phyloP scores from a whole-genome alignment of 37 sponge, comb jelly and placozoan genomes.

The Spongilla lacustris region DNA sequence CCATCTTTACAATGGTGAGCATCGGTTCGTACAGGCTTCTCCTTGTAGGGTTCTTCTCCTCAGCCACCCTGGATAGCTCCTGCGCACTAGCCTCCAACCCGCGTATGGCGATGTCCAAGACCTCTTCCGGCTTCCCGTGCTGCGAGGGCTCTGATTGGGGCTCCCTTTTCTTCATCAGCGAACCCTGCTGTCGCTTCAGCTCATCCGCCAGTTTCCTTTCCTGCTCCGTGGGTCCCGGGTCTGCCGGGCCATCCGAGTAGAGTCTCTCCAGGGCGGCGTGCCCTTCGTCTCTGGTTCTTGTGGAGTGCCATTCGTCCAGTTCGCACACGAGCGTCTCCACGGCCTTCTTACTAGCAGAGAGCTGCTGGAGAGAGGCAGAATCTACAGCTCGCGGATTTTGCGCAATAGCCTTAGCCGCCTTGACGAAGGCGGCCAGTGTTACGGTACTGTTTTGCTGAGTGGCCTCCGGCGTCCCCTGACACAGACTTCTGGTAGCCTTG shows the following conservation, averaged over 20 bases:
- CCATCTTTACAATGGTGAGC: constrained; percentile 40
- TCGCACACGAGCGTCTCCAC: constrained; percentile 65
- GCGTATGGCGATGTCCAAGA: constrained; percentile 23
- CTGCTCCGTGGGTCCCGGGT: constrained; percentile 13
- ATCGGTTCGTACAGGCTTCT: constrained; percentile 59
- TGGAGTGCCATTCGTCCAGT: constrained; percentile 54
- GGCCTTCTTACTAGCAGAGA: constrained; percentile 46
- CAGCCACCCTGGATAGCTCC: constrained; percentile 33
- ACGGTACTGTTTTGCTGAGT: constrained; percentile 33
- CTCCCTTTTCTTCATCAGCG: constrained; percentile 50
- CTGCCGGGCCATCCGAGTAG: background rate
- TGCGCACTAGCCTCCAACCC: constrained; percentile 34
- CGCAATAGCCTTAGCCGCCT: constrained; percentile 65
- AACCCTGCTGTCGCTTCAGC: constrained; percentile 24
- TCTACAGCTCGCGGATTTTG: constrained; percentile 61
- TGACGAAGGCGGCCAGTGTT: constrained; percentile 60
- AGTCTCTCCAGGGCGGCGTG: background rate
- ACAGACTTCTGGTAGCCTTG: constrained; percentile 50
- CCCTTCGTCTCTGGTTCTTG: constrained; percentile 6
- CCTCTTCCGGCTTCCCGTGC: constrained; percentile 36
- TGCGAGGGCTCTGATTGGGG: constrained; percentile 35
- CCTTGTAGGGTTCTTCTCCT: constrained; percentile 28
- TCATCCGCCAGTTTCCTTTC: constrained; percentile 42
- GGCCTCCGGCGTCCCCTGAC: constrained; percentile 54
- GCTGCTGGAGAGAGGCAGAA: constrained; percentile 47